These are phyloP conservation scores for Arctopsyche grandis DNA, from an alignment of 1,140 invertebrate genomes.

Conservation along the genomic window DNA sequence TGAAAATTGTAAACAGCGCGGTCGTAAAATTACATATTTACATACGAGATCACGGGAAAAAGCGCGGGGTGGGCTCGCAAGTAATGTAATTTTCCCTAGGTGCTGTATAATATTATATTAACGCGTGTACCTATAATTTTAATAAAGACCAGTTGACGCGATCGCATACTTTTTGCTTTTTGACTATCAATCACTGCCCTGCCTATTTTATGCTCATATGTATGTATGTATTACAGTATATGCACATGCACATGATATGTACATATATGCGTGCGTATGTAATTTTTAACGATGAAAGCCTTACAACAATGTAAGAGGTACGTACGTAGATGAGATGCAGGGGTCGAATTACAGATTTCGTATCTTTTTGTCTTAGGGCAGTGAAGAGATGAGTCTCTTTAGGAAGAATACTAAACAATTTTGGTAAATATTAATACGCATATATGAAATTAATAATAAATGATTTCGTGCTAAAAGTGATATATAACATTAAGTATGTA, in stretches of 20 bases:
- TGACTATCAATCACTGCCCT: too few relatives aligned
- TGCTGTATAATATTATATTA: background rate
- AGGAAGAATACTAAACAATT: too few relatives aligned
- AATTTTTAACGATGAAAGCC: too few relatives aligned
- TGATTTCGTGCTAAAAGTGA: too few relatives aligned
- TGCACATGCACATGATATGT: too few relatives aligned
- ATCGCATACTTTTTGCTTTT: too few relatives aligned
- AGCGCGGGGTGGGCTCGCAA: background rate
- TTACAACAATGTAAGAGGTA: background rate
- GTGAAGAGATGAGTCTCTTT: background rate
- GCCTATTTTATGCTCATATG: too few relatives aligned
- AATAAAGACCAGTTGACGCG: background rate
- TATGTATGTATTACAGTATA: too few relatives aligned
- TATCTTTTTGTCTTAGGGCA: background rate
- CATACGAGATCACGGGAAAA: conserved; percentile 24
- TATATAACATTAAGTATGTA: too few relatives aligned
- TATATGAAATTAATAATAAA: too few relatives aligned
- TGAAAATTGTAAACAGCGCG: conserved; percentile 9
- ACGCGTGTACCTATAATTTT: background rate
- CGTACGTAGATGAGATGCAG: background rate
- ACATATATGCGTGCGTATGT: too few relatives aligned
- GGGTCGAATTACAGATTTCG: conserved; percentile 14
- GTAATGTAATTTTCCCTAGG: background rate
- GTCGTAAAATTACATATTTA: conserved; percentile 34
- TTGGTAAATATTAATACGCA: too few relatives aligned